Conservation (phyloP, 2,888 invertebrate species). For the Acrocyrtus sp. region DNA sequence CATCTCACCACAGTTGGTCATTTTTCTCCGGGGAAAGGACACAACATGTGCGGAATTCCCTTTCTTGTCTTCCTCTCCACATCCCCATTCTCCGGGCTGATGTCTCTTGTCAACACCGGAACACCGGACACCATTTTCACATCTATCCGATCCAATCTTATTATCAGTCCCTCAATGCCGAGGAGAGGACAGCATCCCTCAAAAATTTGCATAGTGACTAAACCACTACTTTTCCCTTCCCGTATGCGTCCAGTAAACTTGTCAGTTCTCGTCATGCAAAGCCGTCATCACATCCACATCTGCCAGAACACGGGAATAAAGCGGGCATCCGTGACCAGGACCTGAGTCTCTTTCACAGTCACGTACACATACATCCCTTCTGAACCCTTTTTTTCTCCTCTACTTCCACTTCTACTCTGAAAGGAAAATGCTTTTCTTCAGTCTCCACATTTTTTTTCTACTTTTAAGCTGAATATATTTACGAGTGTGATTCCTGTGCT, state of each 20-base stretch:
- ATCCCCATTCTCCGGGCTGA: not conserved
- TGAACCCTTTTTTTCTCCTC: not conserved
- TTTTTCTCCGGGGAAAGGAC: not conserved
- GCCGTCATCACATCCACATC: too few species aligned
- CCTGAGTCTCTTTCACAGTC: not conserved
- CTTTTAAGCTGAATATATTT: not conserved
- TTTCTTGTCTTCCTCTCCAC: not conserved
- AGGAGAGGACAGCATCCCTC: not conserved
- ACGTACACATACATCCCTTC: not conserved
- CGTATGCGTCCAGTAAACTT: not conserved
- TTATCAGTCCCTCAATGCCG: not conserved
- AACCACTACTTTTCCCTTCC: too few species aligned
- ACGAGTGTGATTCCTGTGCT: too few species aligned
- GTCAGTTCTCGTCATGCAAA: not conserved
- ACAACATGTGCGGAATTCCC: not conserved
- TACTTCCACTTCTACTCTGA: not conserved
- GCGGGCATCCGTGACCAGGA: not conserved
- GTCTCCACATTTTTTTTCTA: not conserved
- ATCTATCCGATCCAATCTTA: not conserved
- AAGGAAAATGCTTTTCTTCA: not conserved
- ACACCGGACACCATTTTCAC: not conserved
- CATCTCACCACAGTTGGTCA: conserved; percentile 2
- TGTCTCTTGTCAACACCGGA: not conserved
- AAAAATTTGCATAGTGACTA: not conserved
- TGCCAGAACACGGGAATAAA: not conserved